Conservation (phyloP, 64 coral and sea anemone genomes). For the Platygyra sinensis region DNA sequence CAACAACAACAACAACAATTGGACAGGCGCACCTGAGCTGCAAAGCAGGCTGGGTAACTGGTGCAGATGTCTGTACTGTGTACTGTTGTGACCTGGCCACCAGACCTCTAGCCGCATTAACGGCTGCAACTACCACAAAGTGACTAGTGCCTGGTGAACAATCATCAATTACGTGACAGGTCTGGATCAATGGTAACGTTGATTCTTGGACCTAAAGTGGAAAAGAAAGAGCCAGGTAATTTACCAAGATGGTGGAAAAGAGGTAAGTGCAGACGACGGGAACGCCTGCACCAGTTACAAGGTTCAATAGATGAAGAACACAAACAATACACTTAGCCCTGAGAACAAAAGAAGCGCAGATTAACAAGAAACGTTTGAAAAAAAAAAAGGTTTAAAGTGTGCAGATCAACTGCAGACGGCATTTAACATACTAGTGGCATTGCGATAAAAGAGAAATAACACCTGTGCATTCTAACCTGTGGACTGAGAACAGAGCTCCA, state of each 20-base stretch:
- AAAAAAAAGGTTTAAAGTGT: not conserved
- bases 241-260: too few relatives aligned
- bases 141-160: slow-evolving; percentile 80
- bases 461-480: slow-evolving; percentile 47
- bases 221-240: not conserved
- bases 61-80: slow-evolving; percentile 78
- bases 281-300: too few relatives aligned
- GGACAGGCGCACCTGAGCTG: slow-evolving; percentile 46
- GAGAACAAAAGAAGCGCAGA: not conserved
- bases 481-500: slow-evolving; percentile 84
- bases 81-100: slow-evolving; percentile 66
- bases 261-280: too few relatives aligned
- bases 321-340: not conserved
- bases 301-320: too few relatives aligned
- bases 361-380: not conserved
- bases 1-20: too few relatives aligned
- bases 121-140: slow-evolving; percentile 79
- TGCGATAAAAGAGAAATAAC: not conserved
- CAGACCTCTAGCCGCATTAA: slow-evolving; percentile 58
- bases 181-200: slow-evolving; percentile 35
- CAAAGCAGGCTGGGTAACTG: slow-evolving; percentile 54
- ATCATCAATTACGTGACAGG: slow-evolving; percentile 54
- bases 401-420: too few relatives aligned
- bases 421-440: too few relatives aligned
- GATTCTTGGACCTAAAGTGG: slow-evolving; percentile 35